These are phyloP conservation scores for Helogale parvula DNA, from an alignment of 2,113 vertebrate species.

Conservation along the genomic window DNA sequence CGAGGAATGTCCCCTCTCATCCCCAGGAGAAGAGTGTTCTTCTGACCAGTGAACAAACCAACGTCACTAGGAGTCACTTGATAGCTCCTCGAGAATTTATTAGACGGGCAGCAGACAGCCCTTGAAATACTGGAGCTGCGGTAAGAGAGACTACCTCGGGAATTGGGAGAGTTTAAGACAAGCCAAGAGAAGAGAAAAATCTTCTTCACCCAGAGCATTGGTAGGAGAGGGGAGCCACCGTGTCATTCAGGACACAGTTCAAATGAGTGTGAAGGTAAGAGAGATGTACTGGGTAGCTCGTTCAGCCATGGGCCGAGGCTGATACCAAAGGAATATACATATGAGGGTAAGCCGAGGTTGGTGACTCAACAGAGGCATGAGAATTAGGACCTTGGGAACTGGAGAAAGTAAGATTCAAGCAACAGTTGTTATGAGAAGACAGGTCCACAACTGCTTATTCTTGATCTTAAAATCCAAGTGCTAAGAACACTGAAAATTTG, in stretches of 20 bases:
- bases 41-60: not conserved
- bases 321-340: accelerated
- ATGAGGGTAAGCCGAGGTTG: not conserved
- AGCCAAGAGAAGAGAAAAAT: not conserved
- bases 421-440: not conserved
- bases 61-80: not conserved
- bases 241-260: not conserved
- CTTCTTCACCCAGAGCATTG: not conserved
- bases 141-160: not conserved
- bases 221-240: not conserved
- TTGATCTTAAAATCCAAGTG: not conserved
- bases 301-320: accelerated
- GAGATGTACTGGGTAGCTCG: not conserved
- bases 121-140: not conserved
- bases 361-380: not conserved
- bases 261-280: slow-evolving; percentile 58
- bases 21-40: not conserved
- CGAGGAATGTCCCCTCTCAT: slow-evolving; percentile 46
- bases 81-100: not conserved
- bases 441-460: not conserved
- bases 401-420: not conserved
- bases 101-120: not conserved
- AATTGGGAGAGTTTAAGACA: not conserved
- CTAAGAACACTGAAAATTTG: not conserved
- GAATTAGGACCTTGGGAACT: not conserved